phyloP scores from a whole-genome alignment of 2,797 vertebrate genomes.

The Mycteria americana region DNA sequence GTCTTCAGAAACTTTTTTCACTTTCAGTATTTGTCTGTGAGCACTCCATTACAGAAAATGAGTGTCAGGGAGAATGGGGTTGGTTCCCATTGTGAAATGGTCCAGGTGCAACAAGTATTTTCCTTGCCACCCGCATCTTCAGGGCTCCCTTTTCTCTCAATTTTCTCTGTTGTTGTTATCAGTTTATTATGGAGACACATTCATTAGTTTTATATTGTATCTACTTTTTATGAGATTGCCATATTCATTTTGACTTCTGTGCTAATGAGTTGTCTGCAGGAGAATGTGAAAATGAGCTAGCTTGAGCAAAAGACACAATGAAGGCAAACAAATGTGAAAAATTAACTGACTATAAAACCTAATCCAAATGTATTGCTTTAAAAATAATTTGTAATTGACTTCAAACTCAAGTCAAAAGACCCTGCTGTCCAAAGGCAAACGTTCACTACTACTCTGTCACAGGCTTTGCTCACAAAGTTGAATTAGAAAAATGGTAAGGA shows the following conservation, averaged over 20 bases:
- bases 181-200: background rate
- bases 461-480: background rate
- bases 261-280: background rate
- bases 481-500: background rate
- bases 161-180: background rate
- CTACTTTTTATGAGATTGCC: background rate
- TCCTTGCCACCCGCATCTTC: background rate
- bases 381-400: background rate
- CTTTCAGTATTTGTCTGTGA: background rate
- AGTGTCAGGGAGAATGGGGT: background rate
- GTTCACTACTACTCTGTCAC: background rate
- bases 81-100: background rate
- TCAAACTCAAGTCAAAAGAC: background rate
- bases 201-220: background rate
- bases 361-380: background rate
- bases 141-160: background rate
- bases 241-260: background rate
- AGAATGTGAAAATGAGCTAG: background rate
- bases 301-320: background rate
- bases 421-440: background rate
- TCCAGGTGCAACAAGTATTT: background rate
- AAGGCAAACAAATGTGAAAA: background rate
- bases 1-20: constrained; percentile 38
- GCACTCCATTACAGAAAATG: background rate
- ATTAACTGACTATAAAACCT: background rate